phyloP scores from a whole-genome alignment of 1,140 invertebrate genomes.

The Eupristina koningsbergeri region DNA sequence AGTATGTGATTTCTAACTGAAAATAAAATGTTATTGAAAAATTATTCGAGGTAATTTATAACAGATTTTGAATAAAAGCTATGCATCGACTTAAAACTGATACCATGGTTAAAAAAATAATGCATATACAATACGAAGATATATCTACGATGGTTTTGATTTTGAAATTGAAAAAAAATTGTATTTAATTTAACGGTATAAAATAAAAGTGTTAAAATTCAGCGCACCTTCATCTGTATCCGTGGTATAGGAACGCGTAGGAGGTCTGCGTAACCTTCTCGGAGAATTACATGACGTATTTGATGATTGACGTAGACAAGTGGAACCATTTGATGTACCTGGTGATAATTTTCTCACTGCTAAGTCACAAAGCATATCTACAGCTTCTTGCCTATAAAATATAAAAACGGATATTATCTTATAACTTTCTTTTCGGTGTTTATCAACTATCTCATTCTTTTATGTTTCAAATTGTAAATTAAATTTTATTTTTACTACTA shows the following conservation, averaged over 20 bases:
- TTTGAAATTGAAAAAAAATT: neutral
- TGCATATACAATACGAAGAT: too few relatives aligned
- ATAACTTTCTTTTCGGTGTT: neutral
- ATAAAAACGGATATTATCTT: neutral
- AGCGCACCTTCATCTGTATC: slow-evolving; percentile 64
- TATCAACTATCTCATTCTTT: too few relatives aligned
- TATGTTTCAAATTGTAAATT: too few relatives aligned
- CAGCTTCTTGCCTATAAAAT: slow-evolving; percentile 82
- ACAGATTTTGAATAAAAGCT: too few relatives aligned
- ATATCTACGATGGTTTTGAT: neutral
- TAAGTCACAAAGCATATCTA: slow-evolving; percentile 86
- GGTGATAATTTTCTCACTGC: slow-evolving; percentile 82
- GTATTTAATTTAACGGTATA: neutral
- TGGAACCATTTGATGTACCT: slow-evolving; percentile 74
- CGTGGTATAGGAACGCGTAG: slow-evolving; percentile 65
- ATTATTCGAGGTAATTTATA: neutral
- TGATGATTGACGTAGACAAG: slow-evolving; percentile 73
- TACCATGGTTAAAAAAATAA: too few relatives aligned
- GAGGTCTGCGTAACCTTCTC: slow-evolving; percentile 73
- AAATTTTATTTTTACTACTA: too few relatives aligned
- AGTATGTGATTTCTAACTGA: too few relatives aligned
- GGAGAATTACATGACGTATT: slow-evolving; percentile 75
- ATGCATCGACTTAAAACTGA: too few relatives aligned
- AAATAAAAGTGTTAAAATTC: slow-evolving; percentile 17
- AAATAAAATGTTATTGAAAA: neutral